These are phyloP conservation scores for Drosophila malerkotliana DNA, from an alignment of 1,140 invertebrate genomes.

Conservation along the genomic window DNA sequence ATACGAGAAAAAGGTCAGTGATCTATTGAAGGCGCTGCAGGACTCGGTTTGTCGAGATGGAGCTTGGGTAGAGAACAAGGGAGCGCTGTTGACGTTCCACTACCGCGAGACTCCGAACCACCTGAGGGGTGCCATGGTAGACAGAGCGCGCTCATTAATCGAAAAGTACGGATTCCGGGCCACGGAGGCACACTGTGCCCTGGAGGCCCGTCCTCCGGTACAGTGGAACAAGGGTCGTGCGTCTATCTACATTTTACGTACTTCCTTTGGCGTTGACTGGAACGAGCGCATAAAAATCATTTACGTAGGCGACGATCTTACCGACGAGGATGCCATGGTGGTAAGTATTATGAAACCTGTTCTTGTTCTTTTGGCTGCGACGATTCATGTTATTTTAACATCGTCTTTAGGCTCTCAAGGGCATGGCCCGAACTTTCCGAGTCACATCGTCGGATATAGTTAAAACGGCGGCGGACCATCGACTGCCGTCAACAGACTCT, in stretches of 20 bases:
- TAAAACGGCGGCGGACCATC: slow-evolving; percentile 93
- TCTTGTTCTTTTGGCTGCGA: neutral
- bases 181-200: slow-evolving; percentile 91
- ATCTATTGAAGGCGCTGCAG: slow-evolving; percentile 91
- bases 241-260: slow-evolving; percentile 94
- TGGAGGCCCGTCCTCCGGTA: slow-evolving; percentile 94
- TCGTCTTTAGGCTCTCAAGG: slow-evolving; percentile 89
- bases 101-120: slow-evolving; percentile 92
- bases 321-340: slow-evolving; percentile 96
- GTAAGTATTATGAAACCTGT: slow-evolving; percentile 84
- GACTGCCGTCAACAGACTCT: slow-evolving; percentile 93
- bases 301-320: slow-evolving; percentile 94
- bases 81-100: slow-evolving; percentile 93
- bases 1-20: slow-evolving; percentile 91
- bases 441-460: slow-evolving; percentile 93
- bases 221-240: slow-evolving; percentile 95
- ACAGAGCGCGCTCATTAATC: slow-evolving; percentile 89
- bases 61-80: slow-evolving; percentile 97
- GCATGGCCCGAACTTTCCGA: slow-evolving; percentile 95
- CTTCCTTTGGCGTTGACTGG: slow-evolving; percentile 95
- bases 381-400: neutral
- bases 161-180: slow-evolving; percentile 90
- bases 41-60: slow-evolving; percentile 94
- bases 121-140: slow-evolving; percentile 87
- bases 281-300: slow-evolving; percentile 95